Percentiles rank a stretch among this genome's conserved stretches.
Evolutionary conservation across 2,797 vertebrate species (phyloP).

Genomic region (Protonibea diacanthus): DNA sequence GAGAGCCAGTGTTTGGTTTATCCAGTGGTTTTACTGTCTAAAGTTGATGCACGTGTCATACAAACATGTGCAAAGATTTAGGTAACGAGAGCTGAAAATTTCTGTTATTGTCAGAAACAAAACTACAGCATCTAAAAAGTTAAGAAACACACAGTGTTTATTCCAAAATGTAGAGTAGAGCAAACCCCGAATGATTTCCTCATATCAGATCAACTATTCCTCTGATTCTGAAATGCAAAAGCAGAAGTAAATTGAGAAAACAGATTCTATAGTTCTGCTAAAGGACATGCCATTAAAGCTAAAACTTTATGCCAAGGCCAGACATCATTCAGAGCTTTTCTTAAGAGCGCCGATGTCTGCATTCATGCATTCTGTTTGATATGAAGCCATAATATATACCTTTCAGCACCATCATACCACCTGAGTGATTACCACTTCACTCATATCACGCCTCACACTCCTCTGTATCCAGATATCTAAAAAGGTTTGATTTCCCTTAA

Average conservation of each 20-base stretch:
- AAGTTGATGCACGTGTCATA: too few relatives aligned
- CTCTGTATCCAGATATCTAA: not conserved
- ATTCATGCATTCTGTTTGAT: conserved; percentile 1
- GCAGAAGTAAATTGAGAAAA: not conserved
- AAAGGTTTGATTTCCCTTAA: conserved; percentile 22
- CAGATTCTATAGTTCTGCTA: not conserved
- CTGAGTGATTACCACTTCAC: not conserved
- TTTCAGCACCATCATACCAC: not conserved
- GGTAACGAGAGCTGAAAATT: conserved; percentile 6
- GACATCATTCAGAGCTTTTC: not conserved
- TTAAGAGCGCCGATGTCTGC: not conserved
- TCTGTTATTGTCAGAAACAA: conserved; percentile 41
- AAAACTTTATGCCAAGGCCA: not conserved
- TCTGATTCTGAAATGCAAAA: conserved; percentile 24
- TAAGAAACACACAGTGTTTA: conserved; percentile 9
- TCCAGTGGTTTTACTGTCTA: too few relatives aligned
- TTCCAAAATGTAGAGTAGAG: conserved; percentile 36
- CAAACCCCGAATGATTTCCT: conserved; percentile 44
- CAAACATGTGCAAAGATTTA: not conserved
- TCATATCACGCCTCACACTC: too few relatives aligned
- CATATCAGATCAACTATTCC: conserved; percentile 18
- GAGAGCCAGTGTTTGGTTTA: too few relatives aligned
- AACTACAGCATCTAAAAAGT: conserved; percentile 16
- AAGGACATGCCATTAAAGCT: not conserved
- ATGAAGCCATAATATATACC: not conserved